Evolutionary conservation across 2,888 invertebrate genomes (phyloP).

Genomic region (Antheraea yamamai): DNA sequence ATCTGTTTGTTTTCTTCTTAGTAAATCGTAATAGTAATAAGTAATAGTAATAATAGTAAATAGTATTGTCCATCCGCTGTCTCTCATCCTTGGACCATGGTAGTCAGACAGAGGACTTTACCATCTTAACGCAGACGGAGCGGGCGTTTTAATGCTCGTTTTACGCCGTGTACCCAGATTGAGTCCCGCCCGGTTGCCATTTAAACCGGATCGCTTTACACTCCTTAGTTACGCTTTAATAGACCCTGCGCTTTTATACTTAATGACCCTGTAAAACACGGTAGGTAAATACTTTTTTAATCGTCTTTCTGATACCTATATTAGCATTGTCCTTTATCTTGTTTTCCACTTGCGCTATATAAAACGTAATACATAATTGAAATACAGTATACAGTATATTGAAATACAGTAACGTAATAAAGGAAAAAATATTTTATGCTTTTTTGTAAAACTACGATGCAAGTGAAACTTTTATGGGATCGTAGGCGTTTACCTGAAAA

Average conservation of each 20-base stretch:
- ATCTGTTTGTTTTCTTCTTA: not conserved
- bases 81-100: constrained; percentile 31
- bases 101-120: constrained; percentile 20
- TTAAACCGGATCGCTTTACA: constrained; percentile 69
- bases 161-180: constrained; percentile 72
- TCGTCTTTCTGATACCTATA: constrained; percentile 27
- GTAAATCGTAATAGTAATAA: no score
- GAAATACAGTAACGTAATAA: not conserved
- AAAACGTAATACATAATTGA: not conserved
- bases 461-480: no score
- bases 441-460: no score
- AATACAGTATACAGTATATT: not conserved
- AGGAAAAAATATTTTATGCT: not conserved
- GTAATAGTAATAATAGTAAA: no score
- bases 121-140: constrained; percentile 47
- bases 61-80: constrained; percentile 27
- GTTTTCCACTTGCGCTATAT: not conserved
- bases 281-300: constrained; percentile 36
- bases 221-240: constrained; percentile 68
- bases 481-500: no score
- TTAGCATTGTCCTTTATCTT: constrained; percentile 24
- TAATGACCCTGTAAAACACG: constrained; percentile 69
- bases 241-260: constrained; percentile 68
- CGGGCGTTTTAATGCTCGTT: constrained; percentile 64
- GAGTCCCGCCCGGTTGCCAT: constrained; percentile 56